Evolutionary conservation across 2,113 vertebrate genomes (phyloP).

Genomic region (Rutilus rutilus): DNA sequence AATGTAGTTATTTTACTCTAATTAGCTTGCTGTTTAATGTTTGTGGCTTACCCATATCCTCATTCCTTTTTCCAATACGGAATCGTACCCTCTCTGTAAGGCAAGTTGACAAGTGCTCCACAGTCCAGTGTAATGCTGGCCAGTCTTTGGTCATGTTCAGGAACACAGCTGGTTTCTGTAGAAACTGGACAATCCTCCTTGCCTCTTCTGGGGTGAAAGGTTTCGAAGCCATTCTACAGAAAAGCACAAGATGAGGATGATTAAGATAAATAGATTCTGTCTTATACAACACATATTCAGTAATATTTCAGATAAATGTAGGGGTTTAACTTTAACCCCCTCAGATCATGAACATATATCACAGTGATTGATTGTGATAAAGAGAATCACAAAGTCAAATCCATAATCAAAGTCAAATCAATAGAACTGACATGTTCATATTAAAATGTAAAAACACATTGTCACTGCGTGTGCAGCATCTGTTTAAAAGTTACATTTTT

Average conservation of each 20-base stretch:
- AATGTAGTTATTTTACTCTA: neutral
- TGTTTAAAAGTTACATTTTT: neutral
- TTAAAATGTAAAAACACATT: neutral
- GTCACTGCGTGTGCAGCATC: constrained; percentile 6
- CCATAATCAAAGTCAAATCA: neutral
- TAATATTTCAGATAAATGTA: neutral
- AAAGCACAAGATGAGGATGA: neutral
- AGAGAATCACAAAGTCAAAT: constrained; percentile 3
- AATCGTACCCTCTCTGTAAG: constrained; percentile 82
- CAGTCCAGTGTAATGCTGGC: constrained; percentile 87
- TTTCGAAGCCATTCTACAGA: constrained; percentile 70
- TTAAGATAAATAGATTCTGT: neutral
- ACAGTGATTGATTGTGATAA: neutral
- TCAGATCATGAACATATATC: neutral
- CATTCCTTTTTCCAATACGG: constrained; percentile 80
- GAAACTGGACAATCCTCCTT: constrained; percentile 78
- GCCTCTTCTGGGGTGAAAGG: constrained; percentile 85
- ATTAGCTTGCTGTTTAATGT: neutral
- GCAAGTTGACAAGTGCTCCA: constrained; percentile 74
- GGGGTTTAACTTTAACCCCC: neutral
- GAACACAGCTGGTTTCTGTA: constrained; percentile 87
- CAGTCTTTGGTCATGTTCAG: constrained; percentile 84
- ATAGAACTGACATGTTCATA: neutral
- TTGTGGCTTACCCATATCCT: constrained; percentile 75
- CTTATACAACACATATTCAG: neutral